Percentiles rank a stretch among this genome's conserved stretches.
These are phyloP conservation scores for Magallana angulata DNA, from an alignment of 1,140 invertebrate genomes.

Conservation along the genomic window DNA sequence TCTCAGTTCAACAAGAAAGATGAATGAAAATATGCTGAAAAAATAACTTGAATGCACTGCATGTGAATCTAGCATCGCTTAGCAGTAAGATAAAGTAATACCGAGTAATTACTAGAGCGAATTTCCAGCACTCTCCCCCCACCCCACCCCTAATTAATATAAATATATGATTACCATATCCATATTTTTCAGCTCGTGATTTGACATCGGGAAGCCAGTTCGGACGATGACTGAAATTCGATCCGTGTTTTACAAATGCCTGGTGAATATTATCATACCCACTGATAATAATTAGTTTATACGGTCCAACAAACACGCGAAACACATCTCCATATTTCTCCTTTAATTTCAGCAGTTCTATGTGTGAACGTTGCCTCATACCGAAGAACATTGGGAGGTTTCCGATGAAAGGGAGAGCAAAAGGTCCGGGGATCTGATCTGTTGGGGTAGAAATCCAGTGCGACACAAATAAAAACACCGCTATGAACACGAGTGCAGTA, in stretches of 20 bases:
- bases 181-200: neutral
- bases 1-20: too few relatives aligned
- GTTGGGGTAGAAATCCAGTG: constrained; percentile 80
- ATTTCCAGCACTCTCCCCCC: too few relatives aligned
- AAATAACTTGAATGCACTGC: too few relatives aligned
- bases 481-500: constrained; percentile 90
- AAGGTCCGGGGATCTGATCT: constrained; percentile 52
- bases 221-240: constrained; percentile 57
- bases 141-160: neutral
- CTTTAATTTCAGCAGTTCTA: constrained; percentile 43
- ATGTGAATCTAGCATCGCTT: too few relatives aligned
- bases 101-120: too few relatives aligned
- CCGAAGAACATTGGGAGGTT: constrained; percentile 43
- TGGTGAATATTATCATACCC: constrained; percentile 61
- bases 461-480: constrained; percentile 87
- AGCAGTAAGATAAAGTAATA: too few relatives aligned
- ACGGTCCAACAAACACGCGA: constrained; percentile 58
- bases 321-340: constrained; percentile 59
- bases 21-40: too few relatives aligned
- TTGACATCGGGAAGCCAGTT: constrained; percentile 47
- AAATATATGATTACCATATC: constrained; percentile 16
- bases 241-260: constrained; percentile 58
- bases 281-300: constrained; percentile 57
- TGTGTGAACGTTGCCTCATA: neutral
- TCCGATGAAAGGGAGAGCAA: constrained; percentile 51